Evolutionary conservation across 2,797 vertebrate genomes (phyloP), one percentile per base, ranked within the genome.

Genomic region (Sebastes hopkinsi): DNA sequence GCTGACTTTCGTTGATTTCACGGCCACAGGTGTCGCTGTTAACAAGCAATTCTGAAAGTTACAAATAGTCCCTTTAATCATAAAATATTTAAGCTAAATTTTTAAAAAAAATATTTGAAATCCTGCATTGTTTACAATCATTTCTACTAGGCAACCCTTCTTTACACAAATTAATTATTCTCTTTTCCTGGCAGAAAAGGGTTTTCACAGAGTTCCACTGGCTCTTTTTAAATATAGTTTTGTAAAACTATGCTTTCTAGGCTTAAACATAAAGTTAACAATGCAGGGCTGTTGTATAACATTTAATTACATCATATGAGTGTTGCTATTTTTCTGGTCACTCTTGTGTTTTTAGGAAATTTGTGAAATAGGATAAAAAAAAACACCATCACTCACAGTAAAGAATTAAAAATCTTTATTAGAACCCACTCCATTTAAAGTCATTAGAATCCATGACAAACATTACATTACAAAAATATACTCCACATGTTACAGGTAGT

Each of bases 391-490:
- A 79, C 46, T 79, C 65, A 72, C 30, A 59, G 18, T 79, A 60
- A 67, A 67, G 54, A 77, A 85, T 80, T 81, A 66, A 75, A 86
- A 69, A 80, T 85, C 55, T 93, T 94, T 92, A 93, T 90, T 94
- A 78, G 65, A 88, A 81, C 22, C 16, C 36, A 75, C 58, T 85
- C 66, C 59, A 89, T 73, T 81, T 68, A 75, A 64, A 78, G 77
- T 85, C 77, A 91, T 81, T 36, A 56, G 85, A 84, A 91, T 84
- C 38, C 72, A 88, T 77, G 61, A 86, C 23, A 11, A 69, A 84
- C 81, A 75, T 64, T 92, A 85, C 81, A 66, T 64, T 93, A 91
- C 84, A 94, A 93, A 94, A 93, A 94, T 93, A 93, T 82, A 85
- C 61, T 87, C 5, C 58, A 92, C 87, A 86, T 78, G 60, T 82